Evolutionary conservation across 2,888 invertebrate genomes (phyloP).

Genomic region (Pseudolycoriella hygida): DNA sequence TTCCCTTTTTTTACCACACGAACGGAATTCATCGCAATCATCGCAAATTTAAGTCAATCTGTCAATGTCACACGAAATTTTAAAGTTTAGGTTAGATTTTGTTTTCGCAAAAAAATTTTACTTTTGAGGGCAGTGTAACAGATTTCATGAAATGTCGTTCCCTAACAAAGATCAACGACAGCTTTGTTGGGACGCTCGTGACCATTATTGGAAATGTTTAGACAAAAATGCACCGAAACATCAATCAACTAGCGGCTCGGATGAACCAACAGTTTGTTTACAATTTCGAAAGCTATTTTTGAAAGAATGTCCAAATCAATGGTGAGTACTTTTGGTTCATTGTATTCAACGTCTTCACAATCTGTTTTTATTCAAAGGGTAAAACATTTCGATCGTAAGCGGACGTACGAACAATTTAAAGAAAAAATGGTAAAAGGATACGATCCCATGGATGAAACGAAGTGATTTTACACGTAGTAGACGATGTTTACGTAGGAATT

Average conservation of each 20-base stretch:
- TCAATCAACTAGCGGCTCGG: slow-evolving; percentile 31
- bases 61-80: too few relatives aligned
- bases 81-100: too few relatives aligned
- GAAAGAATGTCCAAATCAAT: slow-evolving; percentile 59
- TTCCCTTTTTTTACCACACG: too few relatives aligned
- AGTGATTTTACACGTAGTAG: background rate
- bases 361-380: too few relatives aligned
- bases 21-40: too few relatives aligned
- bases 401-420: slow-evolving; percentile 75
- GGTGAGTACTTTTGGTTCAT: slow-evolving; percentile 38
- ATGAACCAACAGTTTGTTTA: slow-evolving; percentile 38
- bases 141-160: slow-evolving; percentile 47
- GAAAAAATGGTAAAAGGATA: slow-evolving; percentile 73
- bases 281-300: slow-evolving; percentile 57
- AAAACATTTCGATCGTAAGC: slow-evolving; percentile 82
- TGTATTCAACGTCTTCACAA: too few relatives aligned
- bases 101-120: too few relatives aligned
- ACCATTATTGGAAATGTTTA: slow-evolving; percentile 80
- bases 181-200: slow-evolving; percentile 71
- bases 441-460: slow-evolving; percentile 37
- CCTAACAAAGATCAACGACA: slow-evolving; percentile 61
- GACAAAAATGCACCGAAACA: slow-evolving; percentile 41
- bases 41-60: too few relatives aligned
- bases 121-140: too few relatives aligned
- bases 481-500: too few relatives aligned